Evolutionary conservation across 2,888 invertebrate genomes (phyloP).

Genomic region (Tetropium fuscum): DNA sequence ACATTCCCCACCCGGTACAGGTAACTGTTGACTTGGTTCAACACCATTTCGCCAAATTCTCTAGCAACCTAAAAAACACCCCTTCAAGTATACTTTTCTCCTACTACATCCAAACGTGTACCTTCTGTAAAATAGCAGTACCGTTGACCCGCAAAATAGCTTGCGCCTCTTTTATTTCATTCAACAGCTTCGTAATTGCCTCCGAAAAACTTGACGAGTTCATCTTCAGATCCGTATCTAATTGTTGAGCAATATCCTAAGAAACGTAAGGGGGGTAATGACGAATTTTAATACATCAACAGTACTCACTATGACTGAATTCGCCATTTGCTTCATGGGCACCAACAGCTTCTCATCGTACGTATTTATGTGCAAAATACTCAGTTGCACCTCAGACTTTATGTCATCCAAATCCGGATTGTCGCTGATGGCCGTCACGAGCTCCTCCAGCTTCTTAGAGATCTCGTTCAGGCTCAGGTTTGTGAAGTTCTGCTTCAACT

Average conservation of each 20-base stretch:
- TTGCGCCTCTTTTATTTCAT: slow-evolving; percentile 79
- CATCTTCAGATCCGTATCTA: slow-evolving; percentile 72
- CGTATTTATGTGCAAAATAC: slow-evolving; percentile 67
- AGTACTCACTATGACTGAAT: slow-evolving; percentile 67
- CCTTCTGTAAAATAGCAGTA: slow-evolving; percentile 73
- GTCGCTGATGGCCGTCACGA: slow-evolving; percentile 68
- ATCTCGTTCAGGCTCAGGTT: slow-evolving; percentile 74
- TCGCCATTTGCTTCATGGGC: slow-evolving; percentile 73
- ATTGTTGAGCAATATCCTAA: slow-evolving; percentile 58
- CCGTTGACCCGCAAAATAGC: slow-evolving; percentile 77
- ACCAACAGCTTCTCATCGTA: slow-evolving; percentile 73
- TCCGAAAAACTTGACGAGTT: slow-evolving; percentile 78
- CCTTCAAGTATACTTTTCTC: slow-evolving; percentile 69
- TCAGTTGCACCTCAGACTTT: slow-evolving; percentile 50
- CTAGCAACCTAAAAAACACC: slow-evolving; percentile 74
- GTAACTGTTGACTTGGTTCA: slow-evolving; percentile 75
- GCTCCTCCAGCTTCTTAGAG: slow-evolving; percentile 69
- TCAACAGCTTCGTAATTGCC: slow-evolving; percentile 75
- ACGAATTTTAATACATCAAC: slow-evolving; percentile 7
- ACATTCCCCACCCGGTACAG: slow-evolving; percentile 72
- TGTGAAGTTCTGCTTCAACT: slow-evolving; percentile 78
- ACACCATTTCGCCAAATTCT: slow-evolving; percentile 75
- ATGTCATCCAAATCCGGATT: slow-evolving; percentile 55
- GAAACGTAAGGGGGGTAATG: slow-evolving; percentile 23
- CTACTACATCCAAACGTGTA: slow-evolving; percentile 57